These are phyloP conservation scores for Acanthosepion pharaonis DNA, from an alignment of 2,888 invertebrate species.

Conservation along the genomic window DNA sequence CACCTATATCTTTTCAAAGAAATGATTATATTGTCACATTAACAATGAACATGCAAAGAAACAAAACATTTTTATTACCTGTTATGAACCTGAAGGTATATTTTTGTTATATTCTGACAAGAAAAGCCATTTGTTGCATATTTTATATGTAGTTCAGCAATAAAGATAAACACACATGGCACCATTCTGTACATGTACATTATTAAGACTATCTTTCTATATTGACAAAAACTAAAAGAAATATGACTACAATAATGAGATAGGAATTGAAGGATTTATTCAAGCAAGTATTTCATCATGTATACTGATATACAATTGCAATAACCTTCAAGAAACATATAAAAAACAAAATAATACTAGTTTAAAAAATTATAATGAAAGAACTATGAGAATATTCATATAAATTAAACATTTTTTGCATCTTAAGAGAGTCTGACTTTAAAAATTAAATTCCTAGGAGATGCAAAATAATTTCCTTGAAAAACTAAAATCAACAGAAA, in stretches of 20 bases:
- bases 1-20: no score
- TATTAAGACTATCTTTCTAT: not conserved
- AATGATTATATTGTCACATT: not conserved
- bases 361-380: no score
- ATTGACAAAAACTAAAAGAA: not conserved
- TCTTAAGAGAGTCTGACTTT: no score
- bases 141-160: not conserved
- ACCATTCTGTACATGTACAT: not conserved
- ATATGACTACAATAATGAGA: not conserved
- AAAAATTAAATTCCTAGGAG: no score
- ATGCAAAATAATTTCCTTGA: no score
- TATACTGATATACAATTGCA: no score
- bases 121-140: not conserved
- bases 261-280: not conserved
- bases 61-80: not conserved
- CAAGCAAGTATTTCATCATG: no score
- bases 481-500: no score
- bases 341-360: no score
- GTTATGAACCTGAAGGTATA: conserved; percentile 16
- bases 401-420: no score
- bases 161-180: not conserved
- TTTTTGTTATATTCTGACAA: not conserved
- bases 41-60: not conserved
- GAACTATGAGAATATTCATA: no score
- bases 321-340: no score